These are phyloP conservation scores for Desmodus rotundus DNA, from an alignment of 2,113 vertebrate species.

Conservation along the genomic window DNA sequence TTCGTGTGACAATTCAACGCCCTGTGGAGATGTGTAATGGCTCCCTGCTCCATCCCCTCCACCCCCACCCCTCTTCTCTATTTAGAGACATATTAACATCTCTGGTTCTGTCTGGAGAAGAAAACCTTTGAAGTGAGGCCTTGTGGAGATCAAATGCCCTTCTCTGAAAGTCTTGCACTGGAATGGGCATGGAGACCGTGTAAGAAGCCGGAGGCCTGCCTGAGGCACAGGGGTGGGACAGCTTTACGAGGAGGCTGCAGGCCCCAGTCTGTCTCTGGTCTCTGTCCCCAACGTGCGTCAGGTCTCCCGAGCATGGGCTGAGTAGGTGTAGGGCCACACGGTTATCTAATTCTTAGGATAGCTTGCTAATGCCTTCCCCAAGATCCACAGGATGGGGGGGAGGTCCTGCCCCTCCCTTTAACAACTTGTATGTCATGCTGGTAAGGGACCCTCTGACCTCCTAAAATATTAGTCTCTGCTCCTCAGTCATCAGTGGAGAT, in stretches of 20 bases:
- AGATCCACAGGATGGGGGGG: not conserved
- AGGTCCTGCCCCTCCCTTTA: not conserved
- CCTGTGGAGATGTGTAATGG: conserved; percentile 47
- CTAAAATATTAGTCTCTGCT: not conserved
- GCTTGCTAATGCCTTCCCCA: not conserved
- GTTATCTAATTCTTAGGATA: not conserved
- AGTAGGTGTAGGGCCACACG: no score
- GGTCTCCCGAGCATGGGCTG: not conserved
- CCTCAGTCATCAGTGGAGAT: not conserved
- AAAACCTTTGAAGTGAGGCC: conserved; percentile 53
- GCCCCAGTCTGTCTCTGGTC: not conserved
- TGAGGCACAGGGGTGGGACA: not conserved
- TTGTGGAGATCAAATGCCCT: not conserved
- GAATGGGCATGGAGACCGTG: not conserved
- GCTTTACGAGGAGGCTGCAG: rapidly evolving
- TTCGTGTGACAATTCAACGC: conserved; percentile 65
- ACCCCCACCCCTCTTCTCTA: not conserved
- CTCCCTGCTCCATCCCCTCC: not conserved
- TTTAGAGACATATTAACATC: conserved; percentile 53
- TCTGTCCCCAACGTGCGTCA: not conserved
- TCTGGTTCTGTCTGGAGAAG: conserved; percentile 33
- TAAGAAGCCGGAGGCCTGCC: not conserved
- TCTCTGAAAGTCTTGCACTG: not conserved
- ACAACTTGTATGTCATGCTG: not conserved
- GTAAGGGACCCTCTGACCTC: not conserved